phyloP scores from a whole-genome alignment of 2,113 vertebrate genomes.

The Sceloporus tristichus region DNA sequence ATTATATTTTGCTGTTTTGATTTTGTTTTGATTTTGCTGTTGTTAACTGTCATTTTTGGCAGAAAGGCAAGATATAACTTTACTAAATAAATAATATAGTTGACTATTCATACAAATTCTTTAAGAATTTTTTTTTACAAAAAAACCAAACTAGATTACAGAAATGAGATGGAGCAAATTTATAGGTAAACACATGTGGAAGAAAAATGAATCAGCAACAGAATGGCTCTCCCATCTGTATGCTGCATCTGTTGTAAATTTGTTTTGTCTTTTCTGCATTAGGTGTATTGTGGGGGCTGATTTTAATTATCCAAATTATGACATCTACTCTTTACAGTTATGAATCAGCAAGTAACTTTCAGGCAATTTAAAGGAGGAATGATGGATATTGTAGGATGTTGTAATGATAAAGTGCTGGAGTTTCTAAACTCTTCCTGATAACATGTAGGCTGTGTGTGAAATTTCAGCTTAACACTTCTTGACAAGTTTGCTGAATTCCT shows the following conservation, averaged over 20 bases:
- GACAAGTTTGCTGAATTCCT: conserved; percentile 51
- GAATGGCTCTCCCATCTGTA: neutral
- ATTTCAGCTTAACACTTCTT: conserved; percentile 66
- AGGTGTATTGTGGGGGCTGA: neutral
- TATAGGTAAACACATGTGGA: neutral
- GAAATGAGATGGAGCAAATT: neutral
- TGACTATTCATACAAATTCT: neutral
- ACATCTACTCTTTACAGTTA: conserved; percentile 52
- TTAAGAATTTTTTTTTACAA: neutral
- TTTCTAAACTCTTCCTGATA: neutral
- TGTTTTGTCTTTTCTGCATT: neutral
- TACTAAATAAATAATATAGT: neutral
- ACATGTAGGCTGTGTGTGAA: conserved; percentile 57
- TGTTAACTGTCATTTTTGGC: no score
- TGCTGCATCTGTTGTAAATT: neutral
- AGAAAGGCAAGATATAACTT: no score
- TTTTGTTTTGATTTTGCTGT: no score
- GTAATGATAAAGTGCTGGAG: conserved; percentile 32
- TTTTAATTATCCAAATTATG: neutral
- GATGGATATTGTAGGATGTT: conserved; percentile 24
- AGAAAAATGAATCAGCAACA: neutral
- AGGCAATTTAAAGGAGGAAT: conserved; percentile 3
- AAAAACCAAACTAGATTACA: neutral
- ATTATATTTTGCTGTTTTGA: no score
- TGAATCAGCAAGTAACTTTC: conserved; percentile 22